A percentile compares a stretch with the other conserved stretches of the same genome.
These are phyloP conservation scores for Anoncus sp. DNA, from an alignment of 2,888 invertebrate genomes.

Conservation along the genomic window DNA sequence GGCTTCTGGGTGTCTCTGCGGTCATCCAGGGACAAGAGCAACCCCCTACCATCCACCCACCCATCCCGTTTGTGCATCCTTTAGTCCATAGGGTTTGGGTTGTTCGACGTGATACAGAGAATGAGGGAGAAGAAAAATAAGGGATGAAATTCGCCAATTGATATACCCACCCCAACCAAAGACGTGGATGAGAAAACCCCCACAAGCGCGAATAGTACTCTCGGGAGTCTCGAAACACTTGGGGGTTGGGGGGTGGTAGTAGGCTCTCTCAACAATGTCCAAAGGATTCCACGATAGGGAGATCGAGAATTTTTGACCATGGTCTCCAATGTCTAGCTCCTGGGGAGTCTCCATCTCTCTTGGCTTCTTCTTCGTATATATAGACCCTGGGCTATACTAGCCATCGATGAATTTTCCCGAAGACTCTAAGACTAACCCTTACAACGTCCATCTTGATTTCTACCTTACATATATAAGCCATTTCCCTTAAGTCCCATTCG, in stretches of 20 bases:
- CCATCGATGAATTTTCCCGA: conserved; percentile 57
- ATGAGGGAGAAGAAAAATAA: conserved; percentile 4
- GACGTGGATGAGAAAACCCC: conserved; percentile 66
- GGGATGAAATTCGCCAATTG: conserved; percentile 75
- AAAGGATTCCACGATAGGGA: conserved; percentile 23
- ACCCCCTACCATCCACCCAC: too few relatives aligned
- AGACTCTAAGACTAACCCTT: conserved; percentile 42
- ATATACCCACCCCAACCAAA: conserved; percentile 79
- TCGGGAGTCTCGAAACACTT: conserved; percentile 67
- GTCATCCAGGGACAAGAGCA: too few relatives aligned
- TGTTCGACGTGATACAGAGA: not conserved
- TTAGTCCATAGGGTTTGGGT: conserved; percentile 3
- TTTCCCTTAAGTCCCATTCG: conserved; percentile 57
- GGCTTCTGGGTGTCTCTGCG: too few relatives aligned
- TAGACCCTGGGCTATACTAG: conserved; percentile 21
- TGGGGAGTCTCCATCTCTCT: too few relatives aligned
- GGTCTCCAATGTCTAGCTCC: not conserved
- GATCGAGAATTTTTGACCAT: conserved; percentile 43
- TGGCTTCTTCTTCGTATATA: conserved; percentile 5
- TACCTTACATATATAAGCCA: conserved; percentile 25
- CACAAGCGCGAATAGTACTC: conserved; percentile 76
- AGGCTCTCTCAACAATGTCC: conserved; percentile 47
- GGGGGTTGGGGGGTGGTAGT: too few relatives aligned
- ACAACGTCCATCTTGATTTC: conserved; percentile 57
- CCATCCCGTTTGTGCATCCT: conserved; percentile 51